Percentiles rank a stretch among this genome's conserved stretches.
Evolutionary conservation across 2,888 invertebrate genomes (phyloP).

Genomic region (Selenia dentaria): DNA sequence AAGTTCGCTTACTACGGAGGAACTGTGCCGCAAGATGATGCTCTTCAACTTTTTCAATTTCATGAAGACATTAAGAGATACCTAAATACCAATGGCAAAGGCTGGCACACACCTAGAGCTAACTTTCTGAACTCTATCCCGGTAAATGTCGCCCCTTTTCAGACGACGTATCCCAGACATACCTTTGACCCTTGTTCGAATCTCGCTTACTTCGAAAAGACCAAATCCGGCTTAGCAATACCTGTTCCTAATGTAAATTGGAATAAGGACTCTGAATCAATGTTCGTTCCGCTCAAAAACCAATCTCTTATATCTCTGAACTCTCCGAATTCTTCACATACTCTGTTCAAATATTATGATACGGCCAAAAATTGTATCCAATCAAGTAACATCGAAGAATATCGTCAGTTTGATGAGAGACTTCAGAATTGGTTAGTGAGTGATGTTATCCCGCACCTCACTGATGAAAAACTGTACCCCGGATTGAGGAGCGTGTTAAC

Average conservation of each 20-base stretch:
- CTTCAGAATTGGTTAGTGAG: constrained; percentile 81
- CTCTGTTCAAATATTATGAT: constrained; percentile 84
- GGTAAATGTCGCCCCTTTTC: constrained; percentile 45
- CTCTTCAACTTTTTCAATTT: constrained; percentile 80
- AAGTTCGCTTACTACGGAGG: constrained; percentile 87
- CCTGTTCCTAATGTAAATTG: constrained; percentile 86
- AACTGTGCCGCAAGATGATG: constrained; percentile 78
- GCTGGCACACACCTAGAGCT: constrained; percentile 75
- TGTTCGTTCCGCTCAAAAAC: constrained; percentile 86
- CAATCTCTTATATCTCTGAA: constrained; percentile 49
- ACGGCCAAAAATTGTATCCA: constrained; percentile 79
- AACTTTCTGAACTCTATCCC: constrained; percentile 48
- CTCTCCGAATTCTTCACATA: constrained; percentile 52
- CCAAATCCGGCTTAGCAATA: constrained; percentile 51
- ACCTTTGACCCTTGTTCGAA: constrained; percentile 51
- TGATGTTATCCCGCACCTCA: constrained; percentile 80
- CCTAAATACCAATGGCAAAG: constrained; percentile 83
- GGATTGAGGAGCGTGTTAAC: constrained; percentile 79
- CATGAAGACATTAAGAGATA: constrained; percentile 84
- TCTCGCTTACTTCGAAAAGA: constrained; percentile 60
- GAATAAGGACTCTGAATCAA: constrained; percentile 73
- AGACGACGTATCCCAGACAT: constrained; percentile 33
- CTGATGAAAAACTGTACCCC: constrained; percentile 85
- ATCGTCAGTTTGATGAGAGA: constrained; percentile 74
- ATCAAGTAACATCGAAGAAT: constrained; percentile 53